Evolutionary conservation across 1,140 invertebrate species (phyloP).

Genomic region (Caerostris extrusa): DNA sequence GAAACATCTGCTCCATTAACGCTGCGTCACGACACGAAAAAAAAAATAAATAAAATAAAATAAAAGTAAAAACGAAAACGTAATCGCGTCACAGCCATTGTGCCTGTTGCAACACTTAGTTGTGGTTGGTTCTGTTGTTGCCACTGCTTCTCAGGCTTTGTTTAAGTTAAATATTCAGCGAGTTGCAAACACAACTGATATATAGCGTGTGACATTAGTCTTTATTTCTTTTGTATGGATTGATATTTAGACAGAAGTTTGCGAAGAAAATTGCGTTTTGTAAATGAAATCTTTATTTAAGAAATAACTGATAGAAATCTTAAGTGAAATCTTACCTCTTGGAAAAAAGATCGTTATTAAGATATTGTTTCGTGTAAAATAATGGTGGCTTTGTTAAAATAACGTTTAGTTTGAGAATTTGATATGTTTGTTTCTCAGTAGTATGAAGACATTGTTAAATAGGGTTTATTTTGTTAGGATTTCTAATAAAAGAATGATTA

Average conservation of each 20-base stretch:
- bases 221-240: neutral
- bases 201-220: neutral
- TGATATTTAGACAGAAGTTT: neutral
- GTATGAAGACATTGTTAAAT: neutral
- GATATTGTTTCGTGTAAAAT: neutral
- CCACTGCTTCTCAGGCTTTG: neutral
- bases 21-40: neutral
- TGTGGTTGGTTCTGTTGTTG: neutral
- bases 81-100: neutral
- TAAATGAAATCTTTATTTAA: neutral
- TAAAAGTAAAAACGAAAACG: neutral
- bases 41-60: neutral
- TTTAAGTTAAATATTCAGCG: neutral
- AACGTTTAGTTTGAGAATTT: neutral
- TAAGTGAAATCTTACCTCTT: neutral
- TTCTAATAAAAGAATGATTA: no score
- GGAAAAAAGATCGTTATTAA: slow-evolving; percentile 1
- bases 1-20: slow-evolving; percentile 53
- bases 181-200: neutral
- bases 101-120: neutral
- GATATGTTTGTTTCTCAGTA: neutral
- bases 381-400: neutral
- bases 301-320: neutral
- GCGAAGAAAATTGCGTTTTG: neutral
- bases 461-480: neutral